These are phyloP conservation scores for Atherix ibis DNA, from an alignment of 2,888 invertebrate genomes.

Conservation along the genomic window DNA sequence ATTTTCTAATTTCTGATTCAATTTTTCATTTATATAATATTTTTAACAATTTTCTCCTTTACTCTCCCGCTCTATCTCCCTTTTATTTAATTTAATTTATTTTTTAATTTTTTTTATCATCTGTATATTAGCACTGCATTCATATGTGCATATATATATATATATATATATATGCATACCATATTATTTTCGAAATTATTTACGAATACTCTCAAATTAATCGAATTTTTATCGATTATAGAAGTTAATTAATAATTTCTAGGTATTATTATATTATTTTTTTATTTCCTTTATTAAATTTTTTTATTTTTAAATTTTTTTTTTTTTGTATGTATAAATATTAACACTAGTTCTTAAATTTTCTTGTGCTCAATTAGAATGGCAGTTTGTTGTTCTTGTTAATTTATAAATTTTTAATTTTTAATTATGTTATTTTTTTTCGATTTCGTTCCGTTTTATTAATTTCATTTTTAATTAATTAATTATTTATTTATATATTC, in stretches of 20 bases:
- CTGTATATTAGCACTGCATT: too few relatives aligned
- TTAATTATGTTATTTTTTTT: slow-evolving; percentile 2
- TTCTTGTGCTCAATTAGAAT: slow-evolving; percentile 4
- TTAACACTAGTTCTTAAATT: slow-evolving; percentile 1
- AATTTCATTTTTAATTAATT: slow-evolving; percentile 4
- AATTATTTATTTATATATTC: slow-evolving; percentile 6
- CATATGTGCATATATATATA: too few relatives aligned
- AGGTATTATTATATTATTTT: slow-evolving; percentile 2
- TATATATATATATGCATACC: too few relatives aligned
- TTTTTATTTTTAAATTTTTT: slow-evolving; percentile 1
- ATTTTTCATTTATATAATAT: too few relatives aligned
- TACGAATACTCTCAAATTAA: slow-evolving; percentile 6
- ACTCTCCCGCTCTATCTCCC: too few relatives aligned
- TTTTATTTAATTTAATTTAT: too few relatives aligned
- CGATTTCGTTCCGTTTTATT: slow-evolving; percentile 2
- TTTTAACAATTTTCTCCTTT: too few relatives aligned
- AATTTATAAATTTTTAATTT: slow-evolving; percentile 2
- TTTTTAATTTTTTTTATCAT: too few relatives aligned
- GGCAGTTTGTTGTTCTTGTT: slow-evolving; percentile 5
- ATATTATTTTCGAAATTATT: too few relatives aligned
- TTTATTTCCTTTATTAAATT: neutral
- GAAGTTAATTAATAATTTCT: slow-evolving; percentile 5
- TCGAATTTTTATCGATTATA: slow-evolving; percentile 2
- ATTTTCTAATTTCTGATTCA: too few relatives aligned
- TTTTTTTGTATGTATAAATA: slow-evolving; percentile 1